Base-by-base conservation (phyloP, 2,797 vertebrate species). In the Gobio occitaniae region DNA sequence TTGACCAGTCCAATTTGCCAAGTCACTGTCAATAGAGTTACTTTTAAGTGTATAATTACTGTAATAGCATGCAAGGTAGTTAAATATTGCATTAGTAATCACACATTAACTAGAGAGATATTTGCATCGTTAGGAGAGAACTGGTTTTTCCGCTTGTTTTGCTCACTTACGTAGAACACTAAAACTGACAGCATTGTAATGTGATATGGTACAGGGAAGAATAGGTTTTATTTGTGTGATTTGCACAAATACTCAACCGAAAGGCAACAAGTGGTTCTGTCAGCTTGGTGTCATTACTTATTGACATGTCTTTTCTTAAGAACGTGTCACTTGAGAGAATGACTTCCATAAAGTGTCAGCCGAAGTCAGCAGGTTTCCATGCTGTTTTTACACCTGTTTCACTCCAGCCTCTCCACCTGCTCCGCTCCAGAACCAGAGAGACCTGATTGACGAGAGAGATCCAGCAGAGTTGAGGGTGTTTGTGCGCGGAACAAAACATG, bases 381-480 rank as follows among this genome's bases (percentile, higher is more conserved):
- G 90, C 89, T 89, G 84, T 71, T 82, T 29, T 86, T 89, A 88
- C 90, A 93, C 93, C 93, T 91, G 92, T 90, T 91, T 88, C 66
- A 70, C 90, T 78, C 91, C 85, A 84, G 80, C 87, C 68, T 78
- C 52, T 82, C 61, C 74, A 87, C 86, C 84, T 88, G 85, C 83
- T 89, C 77, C 2, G 50, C 77, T 70, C 68, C 36, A 52, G 47
- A 88, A 87, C 89, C 84, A 76, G 87, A 84, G 56, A 72, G 83
- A 88, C 89, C 87, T 84, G 89, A 86, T 50, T 29, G 78, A 84
- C 87, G 32, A 83, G 83, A 81, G 83, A 13, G 19, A 25, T 25
- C 65, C 54, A 4, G 78, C 72, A 54, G 21, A 83, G 81, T 65
- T 15, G 12, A 84, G 54, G 59, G 66, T 79, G 66, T 70, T 59